Conservation (phyloP, 2,113 vertebrate species). For the Mobula hypostoma region DNA sequence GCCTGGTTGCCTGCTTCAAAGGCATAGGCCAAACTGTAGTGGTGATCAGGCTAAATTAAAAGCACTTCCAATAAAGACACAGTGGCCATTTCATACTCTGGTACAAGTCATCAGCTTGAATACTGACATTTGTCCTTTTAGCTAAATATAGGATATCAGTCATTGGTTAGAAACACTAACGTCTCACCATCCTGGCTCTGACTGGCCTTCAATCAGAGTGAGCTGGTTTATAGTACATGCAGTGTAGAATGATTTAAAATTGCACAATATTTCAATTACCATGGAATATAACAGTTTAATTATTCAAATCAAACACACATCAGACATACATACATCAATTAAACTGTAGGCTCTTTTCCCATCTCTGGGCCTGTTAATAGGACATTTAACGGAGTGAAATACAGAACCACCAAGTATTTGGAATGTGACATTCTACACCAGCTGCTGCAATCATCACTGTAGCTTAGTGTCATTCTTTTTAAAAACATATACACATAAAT, state of each 20-base stretch:
- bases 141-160: constrained; percentile 28
- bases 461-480: not conserved
- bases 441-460: not conserved
- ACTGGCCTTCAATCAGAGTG: not conserved
- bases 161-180: constrained; percentile 2
- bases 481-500: not conserved
- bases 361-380: not conserved
- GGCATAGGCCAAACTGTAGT: not conserved
- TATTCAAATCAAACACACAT: not conserved
- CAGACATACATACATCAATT: not conserved
- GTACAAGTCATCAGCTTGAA: not conserved
- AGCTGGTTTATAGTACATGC: not conserved
- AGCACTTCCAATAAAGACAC: not conserved
- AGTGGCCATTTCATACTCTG: not conserved
- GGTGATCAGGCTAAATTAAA: not conserved
- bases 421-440: not conserved
- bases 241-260: not conserved
- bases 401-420: not conserved
- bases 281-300: not conserved
- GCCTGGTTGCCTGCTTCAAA: not conserved
- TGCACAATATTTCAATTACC: not conserved
- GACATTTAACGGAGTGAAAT: not conserved
- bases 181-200: not conserved
- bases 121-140: constrained; percentile 26
- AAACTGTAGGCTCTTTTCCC: not conserved